A percentile compares a stretch with the other conserved stretches of the same genome.
phyloP scores from a whole-genome alignment of 2,113 vertebrate genomes.

The Cromileptes altivelis region DNA sequence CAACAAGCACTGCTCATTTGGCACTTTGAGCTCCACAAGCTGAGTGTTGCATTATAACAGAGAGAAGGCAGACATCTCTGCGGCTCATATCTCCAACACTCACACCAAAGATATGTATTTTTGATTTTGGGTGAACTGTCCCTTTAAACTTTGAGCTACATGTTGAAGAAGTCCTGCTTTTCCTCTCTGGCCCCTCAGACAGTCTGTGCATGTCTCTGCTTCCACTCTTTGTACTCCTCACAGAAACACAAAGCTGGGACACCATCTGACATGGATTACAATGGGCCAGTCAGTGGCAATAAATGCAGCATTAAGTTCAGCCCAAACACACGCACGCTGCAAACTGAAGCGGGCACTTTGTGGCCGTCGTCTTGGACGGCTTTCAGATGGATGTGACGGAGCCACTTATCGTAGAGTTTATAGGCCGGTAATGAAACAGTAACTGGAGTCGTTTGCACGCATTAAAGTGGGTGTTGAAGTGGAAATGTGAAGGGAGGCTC shows the following conservation, averaged over 20 bases:
- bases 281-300: constrained; percentile 41
- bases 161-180: neutral
- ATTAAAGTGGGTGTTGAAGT: constrained; percentile 62
- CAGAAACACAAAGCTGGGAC: constrained; percentile 16
- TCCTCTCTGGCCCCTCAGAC: neutral
- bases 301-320: constrained; percentile 37
- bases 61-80: too few relatives aligned
- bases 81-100: too few relatives aligned
- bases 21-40: too few relatives aligned
- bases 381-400: constrained; percentile 55
- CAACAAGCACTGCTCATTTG: too few relatives aligned
- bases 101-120: too few relatives aligned
- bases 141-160: neutral
- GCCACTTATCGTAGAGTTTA: constrained; percentile 62
- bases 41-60: too few relatives aligned
- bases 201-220: neutral
- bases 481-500: constrained; percentile 44
- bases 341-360: constrained; percentile 28
- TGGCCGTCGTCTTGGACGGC: constrained; percentile 37
- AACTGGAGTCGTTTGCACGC: constrained; percentile 57
- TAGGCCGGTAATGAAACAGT: constrained; percentile 52
- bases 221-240: constrained; percentile 11
- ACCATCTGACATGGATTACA: constrained; percentile 57
- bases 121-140: too few relatives aligned
- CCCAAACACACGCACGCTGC: constrained; percentile 14